Conservation (phyloP, 2,888 invertebrate genomes). For the Xestia c-nigrum region DNA sequence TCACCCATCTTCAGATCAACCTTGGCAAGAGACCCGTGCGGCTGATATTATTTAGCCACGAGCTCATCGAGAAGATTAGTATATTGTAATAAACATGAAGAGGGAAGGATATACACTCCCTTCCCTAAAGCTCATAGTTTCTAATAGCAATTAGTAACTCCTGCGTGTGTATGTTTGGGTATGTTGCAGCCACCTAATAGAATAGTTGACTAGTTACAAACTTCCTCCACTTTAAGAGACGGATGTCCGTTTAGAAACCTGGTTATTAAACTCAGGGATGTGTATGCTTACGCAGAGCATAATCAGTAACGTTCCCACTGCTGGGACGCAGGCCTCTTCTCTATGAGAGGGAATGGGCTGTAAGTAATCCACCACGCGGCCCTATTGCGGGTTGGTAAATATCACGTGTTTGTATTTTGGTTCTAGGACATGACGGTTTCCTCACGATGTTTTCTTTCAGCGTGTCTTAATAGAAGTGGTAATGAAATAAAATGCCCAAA, state of each 20-base stretch:
- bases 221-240: conserved; percentile 32
- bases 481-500: neutral
- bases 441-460: too few species aligned
- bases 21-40: too few species aligned
- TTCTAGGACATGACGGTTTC: neutral
- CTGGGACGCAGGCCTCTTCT: neutral
- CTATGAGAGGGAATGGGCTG: neutral
- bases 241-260: conserved; percentile 33
- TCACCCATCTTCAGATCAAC: too few species aligned
- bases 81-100: neutral
- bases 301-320: too few species aligned
- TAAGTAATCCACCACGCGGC: neutral
- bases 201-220: conserved; percentile 50
- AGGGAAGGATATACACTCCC: conserved; percentile 9
- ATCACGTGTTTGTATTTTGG: neutral
- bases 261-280: conserved; percentile 5
- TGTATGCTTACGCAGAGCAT: neutral
- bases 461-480: neutral
- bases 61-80: too few species aligned
- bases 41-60: too few species aligned
- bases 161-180: conserved; percentile 18
- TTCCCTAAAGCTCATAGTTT: conserved; percentile 41
- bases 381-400: neutral
- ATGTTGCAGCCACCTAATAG: conserved; percentile 33
- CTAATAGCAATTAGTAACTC: conserved; percentile 42